Evolutionary conservation across 1,140 invertebrate genomes (phyloP), one percentile per base, ranked within the genome.

Genomic region (Eumaeus atala): DNA sequence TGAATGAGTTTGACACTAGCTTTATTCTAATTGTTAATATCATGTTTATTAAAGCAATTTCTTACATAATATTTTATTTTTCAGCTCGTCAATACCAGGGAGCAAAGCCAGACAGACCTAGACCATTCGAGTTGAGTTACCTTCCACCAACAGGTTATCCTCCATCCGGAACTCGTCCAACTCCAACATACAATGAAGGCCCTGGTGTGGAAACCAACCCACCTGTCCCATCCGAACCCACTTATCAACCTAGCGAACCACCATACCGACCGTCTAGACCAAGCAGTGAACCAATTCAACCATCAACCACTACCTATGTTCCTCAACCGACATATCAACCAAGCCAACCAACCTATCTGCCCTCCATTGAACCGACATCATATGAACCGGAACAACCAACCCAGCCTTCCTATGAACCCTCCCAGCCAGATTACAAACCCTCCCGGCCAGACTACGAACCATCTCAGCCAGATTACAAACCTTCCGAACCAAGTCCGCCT

Each of bases 81-180:
- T 61, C 83, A 92, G 92, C 90, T 75, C 90, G 91, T 33, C 91
- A 92, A 34, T 90, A 90, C 55, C 78, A 77, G 5, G 89, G 90
- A 61, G 86, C 89, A 14, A 91, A 91, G 54, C 91, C 91, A 1
- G 91, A 92, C 55, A 91, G 88, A 63, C 92, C 92, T 7, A 87
- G 92, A 54, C 92, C 92, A 0, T 93, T 93, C 72, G 90, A 91
- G 66, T 87, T 88, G 6, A 71, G 71, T 11, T 87, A 86, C 42
- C 57, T 85, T 0, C 82, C 82, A 38, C 84, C 87, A 8, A 74
- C 74, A 17, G 84, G 88, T 2, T 89, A 89, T 54, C 88, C 87
- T 18, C 67, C 78, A 16, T 48, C 87, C 7, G 87, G 86, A 11
- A 66, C 69, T 36, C 71, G 79, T n/a, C 87, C 87, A 8, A 82